Evolutionary conservation across 2,113 vertebrate species (phyloP).

Genomic region (Aramus guarauna): DNA sequence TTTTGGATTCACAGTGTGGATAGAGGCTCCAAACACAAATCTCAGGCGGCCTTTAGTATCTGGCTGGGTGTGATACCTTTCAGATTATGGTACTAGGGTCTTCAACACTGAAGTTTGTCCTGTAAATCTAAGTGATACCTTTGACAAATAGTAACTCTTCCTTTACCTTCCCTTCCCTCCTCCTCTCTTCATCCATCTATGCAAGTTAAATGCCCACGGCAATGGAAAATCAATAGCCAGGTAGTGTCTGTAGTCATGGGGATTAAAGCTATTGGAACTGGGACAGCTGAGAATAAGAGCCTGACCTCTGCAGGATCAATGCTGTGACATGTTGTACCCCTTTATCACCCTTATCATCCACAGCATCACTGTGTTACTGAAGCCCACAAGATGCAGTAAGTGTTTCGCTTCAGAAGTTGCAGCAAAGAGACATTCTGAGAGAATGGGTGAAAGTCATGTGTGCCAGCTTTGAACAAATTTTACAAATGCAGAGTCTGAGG

Average conservation of each 20-base stretch:
- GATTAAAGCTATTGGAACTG: constrained; percentile 23
- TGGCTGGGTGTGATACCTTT: not conserved
- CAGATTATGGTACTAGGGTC: not conserved
- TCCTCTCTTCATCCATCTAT: not conserved
- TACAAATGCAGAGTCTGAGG: constrained; percentile 7
- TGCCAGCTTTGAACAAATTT: constrained; percentile 45
- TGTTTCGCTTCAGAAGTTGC: constrained; percentile 12
- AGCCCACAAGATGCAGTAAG: not conserved
- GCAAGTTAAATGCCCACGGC: constrained; percentile 21
- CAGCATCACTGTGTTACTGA: constrained; percentile 40
- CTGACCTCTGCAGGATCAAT: not conserved
- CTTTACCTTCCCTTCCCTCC: not conserved
- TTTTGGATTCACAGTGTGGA: not conserved
- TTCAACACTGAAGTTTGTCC: not conserved
- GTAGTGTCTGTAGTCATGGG: not conserved
- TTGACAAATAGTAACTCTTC: not conserved
- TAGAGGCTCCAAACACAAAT: not conserved
- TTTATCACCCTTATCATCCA: constrained; percentile 36
- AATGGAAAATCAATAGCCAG: constrained; percentile 35
- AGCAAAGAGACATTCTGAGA: constrained; percentile 19
- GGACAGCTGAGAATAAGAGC: constrained; percentile 36
- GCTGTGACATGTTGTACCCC: constrained; percentile 41
- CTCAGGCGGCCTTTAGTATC: not conserved
- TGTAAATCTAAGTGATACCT: not conserved
- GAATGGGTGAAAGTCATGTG: constrained; percentile 23